Conservation (phyloP, 2,888 invertebrate species). For the Epinotia demarniana region DNA sequence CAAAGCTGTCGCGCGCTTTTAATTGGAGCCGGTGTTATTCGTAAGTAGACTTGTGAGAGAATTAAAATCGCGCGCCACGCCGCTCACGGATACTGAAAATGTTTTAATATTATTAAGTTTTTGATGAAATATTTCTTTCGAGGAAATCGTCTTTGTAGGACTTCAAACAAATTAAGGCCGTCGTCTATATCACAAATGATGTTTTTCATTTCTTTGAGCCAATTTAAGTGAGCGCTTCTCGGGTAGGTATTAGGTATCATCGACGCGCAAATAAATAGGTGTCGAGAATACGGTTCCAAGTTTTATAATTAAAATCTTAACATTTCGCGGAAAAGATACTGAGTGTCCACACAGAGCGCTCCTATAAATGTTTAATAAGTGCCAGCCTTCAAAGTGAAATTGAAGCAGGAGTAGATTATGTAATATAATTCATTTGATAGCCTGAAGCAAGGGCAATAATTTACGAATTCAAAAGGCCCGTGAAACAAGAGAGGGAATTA, state of each 20-base stretch:
- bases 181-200: slow-evolving; percentile 58
- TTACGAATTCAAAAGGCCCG: slow-evolving; percentile 83
- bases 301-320: slow-evolving; percentile 31
- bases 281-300: slow-evolving; percentile 18
- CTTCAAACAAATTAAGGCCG: slow-evolving; percentile 74
- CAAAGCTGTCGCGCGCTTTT: slow-evolving; percentile 80
- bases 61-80: slow-evolving; percentile 80
- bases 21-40: slow-evolving; percentile 80
- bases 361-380: slow-evolving; percentile 36
- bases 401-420: slow-evolving; percentile 42
- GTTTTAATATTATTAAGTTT: slow-evolving; percentile 76
- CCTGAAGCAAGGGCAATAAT: slow-evolving; percentile 73
- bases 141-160: slow-evolving; percentile 71
- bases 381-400: slow-evolving; percentile 39
- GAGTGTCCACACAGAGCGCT: slow-evolving; percentile 30
- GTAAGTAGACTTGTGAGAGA: slow-evolving; percentile 81
- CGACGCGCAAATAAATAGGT: slow-evolving; percentile 37
- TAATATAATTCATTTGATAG: slow-evolving; percentile 69
- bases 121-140: slow-evolving; percentile 72
- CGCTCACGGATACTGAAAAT: slow-evolving; percentile 73
- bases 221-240: slow-evolving; percentile 47
- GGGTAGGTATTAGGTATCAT: slow-evolving; percentile 29
- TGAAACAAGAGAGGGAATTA: slow-evolving; percentile 83
- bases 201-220: slow-evolving; percentile 59
- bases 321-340: slow-evolving; percentile 1